phyloP scores from a whole-genome alignment of 2,113 vertebrate genomes.

The Pluvianellus socialis region DNA sequence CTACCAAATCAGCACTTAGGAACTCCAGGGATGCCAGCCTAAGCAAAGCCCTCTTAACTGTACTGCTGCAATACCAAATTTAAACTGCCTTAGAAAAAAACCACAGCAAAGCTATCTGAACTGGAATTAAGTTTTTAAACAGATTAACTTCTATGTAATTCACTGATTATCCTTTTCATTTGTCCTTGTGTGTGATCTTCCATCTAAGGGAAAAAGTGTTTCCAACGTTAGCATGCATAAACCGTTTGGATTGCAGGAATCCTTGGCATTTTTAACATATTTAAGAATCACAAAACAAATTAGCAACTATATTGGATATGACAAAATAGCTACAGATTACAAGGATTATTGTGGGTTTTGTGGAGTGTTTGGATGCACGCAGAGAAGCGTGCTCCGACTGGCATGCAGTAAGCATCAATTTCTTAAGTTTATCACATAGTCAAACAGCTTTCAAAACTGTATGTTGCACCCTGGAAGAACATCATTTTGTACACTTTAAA shows the following conservation, averaged over 20 bases:
- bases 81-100: background rate
- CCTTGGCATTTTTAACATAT: background rate
- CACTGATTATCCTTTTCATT: background rate
- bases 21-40: background rate
- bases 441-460: background rate
- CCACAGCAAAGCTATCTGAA: background rate
- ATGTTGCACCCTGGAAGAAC: background rate
- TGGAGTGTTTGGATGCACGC: background rate
- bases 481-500: background rate
- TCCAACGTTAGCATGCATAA: background rate
- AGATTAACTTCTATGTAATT: background rate
- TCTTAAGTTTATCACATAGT: background rate
- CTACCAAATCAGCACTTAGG: background rate
- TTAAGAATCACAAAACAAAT: background rate
- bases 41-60: background rate
- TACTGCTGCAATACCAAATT: background rate
- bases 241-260: background rate
- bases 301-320: background rate
- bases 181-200: background rate
- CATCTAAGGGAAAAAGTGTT: background rate
- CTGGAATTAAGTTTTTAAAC: background rate
- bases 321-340: background rate
- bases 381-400: background rate
- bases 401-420: background rate
- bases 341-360: background rate